A percentile compares a stretch with the other conserved stretches of the same genome.
Conservation (phyloP, 1,140 invertebrate genomes). For the Eufriesea mexicana region DNA sequence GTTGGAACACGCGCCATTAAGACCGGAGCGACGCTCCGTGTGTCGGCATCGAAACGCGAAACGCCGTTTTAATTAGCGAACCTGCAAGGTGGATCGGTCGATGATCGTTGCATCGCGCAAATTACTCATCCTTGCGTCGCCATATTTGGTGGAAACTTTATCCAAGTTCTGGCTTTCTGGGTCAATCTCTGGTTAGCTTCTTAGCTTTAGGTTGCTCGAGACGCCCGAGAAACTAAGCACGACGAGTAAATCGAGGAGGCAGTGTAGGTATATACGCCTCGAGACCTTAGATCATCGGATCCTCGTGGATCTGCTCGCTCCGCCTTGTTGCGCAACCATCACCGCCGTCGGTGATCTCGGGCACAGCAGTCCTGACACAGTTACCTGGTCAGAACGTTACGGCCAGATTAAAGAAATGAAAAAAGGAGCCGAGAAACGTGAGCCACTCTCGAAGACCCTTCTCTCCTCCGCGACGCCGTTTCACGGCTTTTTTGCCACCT, state of each 20-base stretch:
- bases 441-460: slow-evolving; percentile 50
- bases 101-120: slow-evolving; percentile 20
- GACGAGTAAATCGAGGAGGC: slow-evolving; percentile 68
- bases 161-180: slow-evolving; percentile 57
- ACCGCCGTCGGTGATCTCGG: slow-evolving; percentile 67
- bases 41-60: slow-evolving; percentile 13
- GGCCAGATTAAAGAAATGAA: slow-evolving; percentile 45
- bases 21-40: too few species aligned
- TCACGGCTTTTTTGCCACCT: slow-evolving; percentile 57
- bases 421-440: slow-evolving; percentile 56
- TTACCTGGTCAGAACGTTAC: slow-evolving; percentile 69
- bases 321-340: slow-evolving; percentile 71
- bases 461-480: slow-evolving; percentile 23
- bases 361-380: slow-evolving; percentile 74
- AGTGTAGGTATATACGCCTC: slow-evolving; percentile 47
- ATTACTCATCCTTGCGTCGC: slow-evolving; percentile 48
- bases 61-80: not conserved
- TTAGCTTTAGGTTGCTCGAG: slow-evolving; percentile 60
- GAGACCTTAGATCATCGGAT: slow-evolving; percentile 73
- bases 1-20: not conserved
- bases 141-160: slow-evolving; percentile 56
- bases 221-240: slow-evolving; percentile 55
- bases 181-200: slow-evolving; percentile 63
- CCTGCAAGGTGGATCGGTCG: slow-evolving; percentile 1
- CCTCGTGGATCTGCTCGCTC: slow-evolving; percentile 67